These are phyloP conservation scores for Aulostomus chinensis DNA, from an alignment of 2,797 vertebrate genomes.

Conservation along the genomic window DNA sequence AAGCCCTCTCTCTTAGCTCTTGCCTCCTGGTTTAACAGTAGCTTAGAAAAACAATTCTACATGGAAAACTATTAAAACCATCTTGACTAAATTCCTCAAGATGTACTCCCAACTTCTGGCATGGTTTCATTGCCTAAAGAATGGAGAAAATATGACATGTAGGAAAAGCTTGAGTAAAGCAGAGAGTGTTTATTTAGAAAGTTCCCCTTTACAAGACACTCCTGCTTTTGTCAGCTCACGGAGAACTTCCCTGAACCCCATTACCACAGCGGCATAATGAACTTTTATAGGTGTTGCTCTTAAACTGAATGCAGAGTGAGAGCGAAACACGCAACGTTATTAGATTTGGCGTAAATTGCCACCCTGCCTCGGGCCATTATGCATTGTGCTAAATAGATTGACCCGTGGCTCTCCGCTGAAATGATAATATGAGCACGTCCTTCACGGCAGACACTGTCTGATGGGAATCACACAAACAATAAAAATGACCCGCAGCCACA, in stretches of 20 bases:
- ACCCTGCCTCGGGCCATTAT: constrained; percentile 48
- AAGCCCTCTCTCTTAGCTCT: constrained; percentile 66
- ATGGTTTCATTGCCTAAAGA: constrained; percentile 65
- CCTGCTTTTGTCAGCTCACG: constrained; percentile 71
- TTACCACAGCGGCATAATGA: constrained; percentile 78
- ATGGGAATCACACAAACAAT: constrained; percentile 31
- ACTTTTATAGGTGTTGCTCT: constrained; percentile 80
- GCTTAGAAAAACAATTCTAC: constrained; percentile 78
- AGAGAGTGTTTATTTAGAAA: constrained; percentile 73
- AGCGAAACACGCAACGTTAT: constrained; percentile 72
- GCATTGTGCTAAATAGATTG: constrained; percentile 55
- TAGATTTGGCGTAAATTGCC: constrained; percentile 64
- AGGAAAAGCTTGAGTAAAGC: constrained; percentile 71
- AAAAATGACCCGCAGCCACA: constrained; percentile 9
- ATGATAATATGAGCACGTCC: constrained; percentile 58
- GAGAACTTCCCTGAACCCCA: constrained; percentile 74
- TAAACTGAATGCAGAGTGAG: constrained; percentile 67
- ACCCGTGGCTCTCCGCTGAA: constrained; percentile 56
- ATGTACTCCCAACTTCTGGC: constrained; percentile 72
- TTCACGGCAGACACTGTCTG: constrained; percentile 22
- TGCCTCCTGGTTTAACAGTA: constrained; percentile 69
- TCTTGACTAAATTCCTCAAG: constrained; percentile 71
- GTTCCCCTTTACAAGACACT: constrained; percentile 77
- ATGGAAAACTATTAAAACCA: constrained; percentile 79
- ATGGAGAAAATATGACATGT: constrained; percentile 78